Base-by-base conservation (phyloP, 2,797 vertebrate species). In the Margarornis squamiger region DNA sequence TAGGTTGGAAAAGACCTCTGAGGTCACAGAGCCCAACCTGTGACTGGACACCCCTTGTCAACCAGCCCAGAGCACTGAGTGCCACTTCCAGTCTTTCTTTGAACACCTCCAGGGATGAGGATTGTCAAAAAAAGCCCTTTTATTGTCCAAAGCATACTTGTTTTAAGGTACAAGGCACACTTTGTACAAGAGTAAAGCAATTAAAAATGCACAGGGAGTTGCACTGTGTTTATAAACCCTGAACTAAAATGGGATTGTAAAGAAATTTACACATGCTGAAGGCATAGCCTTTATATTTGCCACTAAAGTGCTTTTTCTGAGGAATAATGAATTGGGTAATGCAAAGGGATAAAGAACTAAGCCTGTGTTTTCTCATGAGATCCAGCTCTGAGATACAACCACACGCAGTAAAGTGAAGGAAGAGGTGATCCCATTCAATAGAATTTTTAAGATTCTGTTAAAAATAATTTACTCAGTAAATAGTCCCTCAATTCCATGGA, bases 11-110 rank as follows among this genome's bases (percentile, higher is more conserved):
- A 65, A 52, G 51, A 21, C 45, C 16, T 71, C 51, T 14, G 30
- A 11, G 59, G 30, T 22, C 49, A 24, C 5, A 14, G 24, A 46
- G 29, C 22, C 24, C 21, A 77, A 16, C 9, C 49, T 58, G 29
- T 39, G 10, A 4, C 38, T 0, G 0, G 76, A n/a, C 6, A 26
- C 12, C 43, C 16, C 32, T 43, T 57, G n/a, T 24, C 57, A 62
- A 6, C 23, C 27, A 29, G 36, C 1, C 24, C 26, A 54, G 21
- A 52, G 34, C 34, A 67, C 30, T 27, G 39, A 48, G 70, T 48
- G 34, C 63, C 63, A 71, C 1, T 0, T 51, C 17, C 65, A 45
- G 11, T 18, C 21, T 39, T 51, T 58, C 38, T n/a, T 39, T 34
- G 30, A 58, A 67, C 21, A 39, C 24, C 38, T 39, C 29, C 73